Evolutionary conservation across 2,113 vertebrate species (phyloP).

Genomic region (Zapus hudsonius): DNA sequence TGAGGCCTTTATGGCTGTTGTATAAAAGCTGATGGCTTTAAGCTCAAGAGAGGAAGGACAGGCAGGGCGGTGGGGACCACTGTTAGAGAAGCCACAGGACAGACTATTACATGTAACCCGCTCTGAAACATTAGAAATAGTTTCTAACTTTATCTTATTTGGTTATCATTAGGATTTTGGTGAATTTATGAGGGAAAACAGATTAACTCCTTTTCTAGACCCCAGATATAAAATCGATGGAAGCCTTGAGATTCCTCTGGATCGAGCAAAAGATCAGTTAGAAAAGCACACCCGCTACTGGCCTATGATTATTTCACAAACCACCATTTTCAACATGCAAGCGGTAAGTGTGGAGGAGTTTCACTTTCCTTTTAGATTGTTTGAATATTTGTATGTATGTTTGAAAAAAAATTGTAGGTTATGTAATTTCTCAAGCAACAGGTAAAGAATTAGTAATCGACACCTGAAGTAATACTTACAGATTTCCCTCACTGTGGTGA

Average conservation of each 20-base stretch:
- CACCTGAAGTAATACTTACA: background rate
- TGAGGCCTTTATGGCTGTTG: background rate
- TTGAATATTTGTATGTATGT: background rate
- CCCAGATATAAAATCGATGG: conserved; percentile 89
- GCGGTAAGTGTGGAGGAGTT: conserved; percentile 88
- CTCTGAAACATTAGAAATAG: conserved; percentile 78
- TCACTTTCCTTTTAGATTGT: background rate
- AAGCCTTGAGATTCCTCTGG: conserved; percentile 90
- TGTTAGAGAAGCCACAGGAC: conserved; percentile 34
- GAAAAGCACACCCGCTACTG: conserved; percentile 98
- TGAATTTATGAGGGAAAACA: conserved; percentile 99
- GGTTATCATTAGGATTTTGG: conserved; percentile 95
- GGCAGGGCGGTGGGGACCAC: background rate
- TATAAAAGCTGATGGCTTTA: conserved; percentile 9
- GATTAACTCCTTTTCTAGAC: conserved; percentile 95
- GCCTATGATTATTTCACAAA: conserved; percentile 99
- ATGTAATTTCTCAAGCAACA: conserved; percentile 19
- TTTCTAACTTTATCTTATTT: conserved; percentile 87
- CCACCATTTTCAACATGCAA: conserved; percentile 99
- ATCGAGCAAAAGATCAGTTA: conserved; percentile 95
- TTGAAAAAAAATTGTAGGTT: background rate
- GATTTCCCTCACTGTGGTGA: background rate
- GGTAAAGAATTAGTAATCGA: conserved; percentile 42
- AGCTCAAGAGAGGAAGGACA: background rate
- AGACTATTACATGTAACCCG: conserved; percentile 73